A percentile compares a stretch with the other conserved stretches of the same genome.
Conservation (phyloP, 2,797 vertebrate genomes). For the Muraenolepis orangiensis region DNA sequence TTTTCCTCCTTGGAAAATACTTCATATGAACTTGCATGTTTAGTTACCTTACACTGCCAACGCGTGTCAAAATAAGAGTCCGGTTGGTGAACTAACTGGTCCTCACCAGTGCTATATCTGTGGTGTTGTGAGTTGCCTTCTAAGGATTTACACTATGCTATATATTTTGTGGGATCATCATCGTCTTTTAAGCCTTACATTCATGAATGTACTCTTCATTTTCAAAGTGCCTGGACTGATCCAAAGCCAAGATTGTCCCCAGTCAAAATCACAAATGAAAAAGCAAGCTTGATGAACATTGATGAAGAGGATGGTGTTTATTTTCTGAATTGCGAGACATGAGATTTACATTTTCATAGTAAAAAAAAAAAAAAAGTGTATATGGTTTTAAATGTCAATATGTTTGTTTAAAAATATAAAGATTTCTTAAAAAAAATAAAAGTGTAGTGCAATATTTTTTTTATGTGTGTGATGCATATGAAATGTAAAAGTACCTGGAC, state of each 20-base stretch:
- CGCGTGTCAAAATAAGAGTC: slow-evolving; percentile 50
- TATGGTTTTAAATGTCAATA: slow-evolving; percentile 68
- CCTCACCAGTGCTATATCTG: slow-evolving; percentile 37
- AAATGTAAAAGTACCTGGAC: background rate
- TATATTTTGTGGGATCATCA: slow-evolving; percentile 18
- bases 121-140: slow-evolving; percentile 52
- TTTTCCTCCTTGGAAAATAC: slow-evolving; percentile 53
- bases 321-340: slow-evolving; percentile 74
- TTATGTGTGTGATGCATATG: background rate
- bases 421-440: slow-evolving; percentile 62
- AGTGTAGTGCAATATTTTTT: background rate
- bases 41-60: slow-evolving; percentile 61
- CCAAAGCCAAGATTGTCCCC: slow-evolving; percentile 52
- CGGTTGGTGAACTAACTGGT: slow-evolving; percentile 46
- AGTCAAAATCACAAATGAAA: slow-evolving; percentile 27
- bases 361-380: slow-evolving; percentile 59
- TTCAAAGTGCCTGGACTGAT: slow-evolving; percentile 73
- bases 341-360: slow-evolving; percentile 76
- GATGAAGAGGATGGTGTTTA: slow-evolving; percentile 69
- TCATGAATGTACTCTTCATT: slow-evolving; percentile 55
- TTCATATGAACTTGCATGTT: slow-evolving; percentile 64
- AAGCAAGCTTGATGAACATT: slow-evolving; percentile 49
- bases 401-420: slow-evolving; percentile 71
- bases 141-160: slow-evolving; percentile 39
- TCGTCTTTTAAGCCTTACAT: slow-evolving; percentile 48